Evolutionary conservation across 2,797 vertebrate species (phyloP), one percentile per base, ranked within the genome.

Genomic region (Microctenopoma steveboyesi): DNA sequence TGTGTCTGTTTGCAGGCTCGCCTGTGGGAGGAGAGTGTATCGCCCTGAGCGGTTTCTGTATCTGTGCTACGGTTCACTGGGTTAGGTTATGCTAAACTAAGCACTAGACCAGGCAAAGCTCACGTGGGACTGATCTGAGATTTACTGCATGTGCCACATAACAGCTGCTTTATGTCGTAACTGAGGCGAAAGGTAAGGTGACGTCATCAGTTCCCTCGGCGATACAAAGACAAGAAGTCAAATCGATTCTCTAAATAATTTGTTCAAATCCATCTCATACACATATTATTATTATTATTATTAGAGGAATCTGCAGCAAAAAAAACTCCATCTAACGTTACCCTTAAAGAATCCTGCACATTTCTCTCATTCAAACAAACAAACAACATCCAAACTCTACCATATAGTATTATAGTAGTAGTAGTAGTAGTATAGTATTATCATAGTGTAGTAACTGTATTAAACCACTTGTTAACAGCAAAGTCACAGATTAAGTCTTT

Each of bases 31-130:
- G 27, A 57, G 59, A 0, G 55, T 69, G 64, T 64, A 65, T 37
- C 3, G 69, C 77, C 61, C 5, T n/a, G 60, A 84, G 87, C 76
- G 1, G 3, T 73, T 72, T 69, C 57, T 74, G 54, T 52, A 27
- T 79, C 58, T 8, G 42, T 15, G 54, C 59, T 57, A 18, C 46
- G 76, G 76, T 80, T 75, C 62, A 59, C 52, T 62, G 40, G 59
- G 63, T 60, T 71, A 68, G n/a, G 35, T 45, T 57, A 62, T 0
- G 49, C 72, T 65, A 69, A 79, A 69, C 33, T 65, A 63, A 75
- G 64, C 59, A 59, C 49, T 7, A 40, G 28, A 52, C 37, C 47
- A 74, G 51, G 37, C 37, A 12, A 46, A 61, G 40, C 53, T 76
- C 7, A 15, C 25, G 43, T 51, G 57, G 56, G 37, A 67, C 60